Base-by-base conservation (phyloP, 2,888 invertebrate species). In the Neoascia interrupta region DNA sequence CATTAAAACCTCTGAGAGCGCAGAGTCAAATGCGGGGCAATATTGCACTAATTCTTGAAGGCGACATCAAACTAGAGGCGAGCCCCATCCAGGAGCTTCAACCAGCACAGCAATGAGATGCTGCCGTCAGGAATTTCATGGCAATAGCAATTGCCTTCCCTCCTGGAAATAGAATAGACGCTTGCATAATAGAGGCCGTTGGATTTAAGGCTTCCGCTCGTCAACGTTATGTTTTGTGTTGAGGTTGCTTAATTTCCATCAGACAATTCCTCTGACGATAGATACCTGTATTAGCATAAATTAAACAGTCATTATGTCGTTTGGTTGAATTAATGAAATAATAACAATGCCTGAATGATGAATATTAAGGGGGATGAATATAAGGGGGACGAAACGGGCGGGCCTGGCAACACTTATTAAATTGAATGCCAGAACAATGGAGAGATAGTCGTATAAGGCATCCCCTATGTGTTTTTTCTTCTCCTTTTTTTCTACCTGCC, bases 131-230 rank as follows among this genome's bases (percentile, higher is more conserved):
- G 54, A 66, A 66, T 56, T 54, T 39, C 54, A 66, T 66, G 66
- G 66, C 37, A 45, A n/a, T n/a, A n/a, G n/a, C n/a, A n/a, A 66
- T 45, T 54, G 41, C 54, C 49, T 45, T 45, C 15, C 13, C 23
- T 49, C n/a, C n/a, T n/a, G 41, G n/a, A n/a, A n/a, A n/a, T n/a
- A n/a, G n/a, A n/a, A 28, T 31, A 63, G 56, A 54, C 45, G 28
- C 49, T 56, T 75, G 63, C 63, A 69, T 63, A 64, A 74, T 69
- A 69, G 61, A 60, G 39, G 63, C 53, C 45, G 64, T 70, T 64
- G 63, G 76, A 64, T 76, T 70, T 70, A 70, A 64, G 60, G 76
- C 58, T 76, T 76, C 58, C 37, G 63, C 58, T 76, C 76, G 64
- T 76, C 64, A 70, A 64, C 60, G 51, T 60, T 70, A 56, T 56